Conservation (phyloP, 1,140 invertebrate genomes). For the Neodiprion lecontei region DNA sequence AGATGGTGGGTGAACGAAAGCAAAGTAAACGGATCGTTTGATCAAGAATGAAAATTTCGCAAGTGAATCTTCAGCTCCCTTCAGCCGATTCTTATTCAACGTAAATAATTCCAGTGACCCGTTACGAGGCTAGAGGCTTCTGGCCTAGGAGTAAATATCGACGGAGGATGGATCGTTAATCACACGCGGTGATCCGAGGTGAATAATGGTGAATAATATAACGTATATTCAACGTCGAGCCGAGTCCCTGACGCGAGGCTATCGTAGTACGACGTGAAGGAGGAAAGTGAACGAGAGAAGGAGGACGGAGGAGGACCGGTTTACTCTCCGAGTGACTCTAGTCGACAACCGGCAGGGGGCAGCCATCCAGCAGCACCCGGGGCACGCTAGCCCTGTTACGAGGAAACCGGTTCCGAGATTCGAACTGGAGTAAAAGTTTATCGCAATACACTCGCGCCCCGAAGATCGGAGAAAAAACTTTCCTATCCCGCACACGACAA, state of each 20-base stretch:
- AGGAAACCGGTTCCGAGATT: constrained; percentile 47
- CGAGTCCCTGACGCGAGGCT: background rate
- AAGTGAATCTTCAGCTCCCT: too few species aligned
- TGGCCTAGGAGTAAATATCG: too few species aligned
- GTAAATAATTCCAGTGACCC: too few species aligned
- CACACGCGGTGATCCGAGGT: too few species aligned
- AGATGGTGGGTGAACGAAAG: background rate
- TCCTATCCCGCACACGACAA: too few species aligned
- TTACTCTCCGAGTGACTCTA: constrained; percentile 26
- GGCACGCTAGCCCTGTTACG: constrained; percentile 43
- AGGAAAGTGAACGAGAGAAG: constrained; percentile 20
- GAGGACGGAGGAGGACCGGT: constrained; percentile 37
- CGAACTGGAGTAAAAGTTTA: constrained; percentile 55
- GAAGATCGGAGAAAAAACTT: too few species aligned
- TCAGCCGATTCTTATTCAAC: too few species aligned
- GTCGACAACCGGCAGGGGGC: constrained; percentile 23
- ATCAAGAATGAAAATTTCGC: too few species aligned
- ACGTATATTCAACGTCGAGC: too few species aligned
- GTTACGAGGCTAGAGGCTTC: too few species aligned
- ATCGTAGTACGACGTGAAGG: background rate
- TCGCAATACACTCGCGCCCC: constrained; percentile 28
- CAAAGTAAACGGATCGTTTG: background rate
- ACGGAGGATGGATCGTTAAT: too few species aligned
- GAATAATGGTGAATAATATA: too few species aligned
- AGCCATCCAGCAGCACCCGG: constrained; percentile 37